phyloP scores from a whole-genome alignment of 1,140 invertebrate species.

The Philotrypesis tridentata region DNA sequence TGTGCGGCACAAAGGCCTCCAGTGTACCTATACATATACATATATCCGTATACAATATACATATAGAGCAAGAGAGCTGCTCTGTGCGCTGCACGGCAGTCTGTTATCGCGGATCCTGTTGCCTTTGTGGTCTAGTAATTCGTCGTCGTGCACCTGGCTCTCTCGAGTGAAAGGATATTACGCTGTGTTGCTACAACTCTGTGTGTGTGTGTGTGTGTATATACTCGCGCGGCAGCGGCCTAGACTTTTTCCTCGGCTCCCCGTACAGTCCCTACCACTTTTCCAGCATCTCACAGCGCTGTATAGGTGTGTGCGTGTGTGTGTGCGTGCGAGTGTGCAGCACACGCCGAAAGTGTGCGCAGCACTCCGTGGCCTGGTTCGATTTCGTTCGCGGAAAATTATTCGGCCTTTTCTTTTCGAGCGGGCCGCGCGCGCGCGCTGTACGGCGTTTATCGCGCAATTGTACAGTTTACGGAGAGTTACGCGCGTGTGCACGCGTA shows the following conservation, averaged over 20 bases:
- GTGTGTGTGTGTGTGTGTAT: too few species aligned
- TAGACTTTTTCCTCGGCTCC: not conserved
- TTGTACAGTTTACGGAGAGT: too few species aligned
- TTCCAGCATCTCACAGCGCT: too few species aligned
- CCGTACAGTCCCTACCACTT: not conserved
- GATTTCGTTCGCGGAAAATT: not conserved
- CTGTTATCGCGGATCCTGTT: not conserved
- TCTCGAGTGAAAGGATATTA: conserved; percentile 34
- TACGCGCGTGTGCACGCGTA: too few species aligned
- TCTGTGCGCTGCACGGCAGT: too few species aligned
- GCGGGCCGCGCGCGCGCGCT: too few species aligned
- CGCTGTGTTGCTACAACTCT: not conserved
- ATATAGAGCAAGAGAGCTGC: too few species aligned
- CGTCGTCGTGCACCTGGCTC: not conserved
- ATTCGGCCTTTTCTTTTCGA: not conserved
- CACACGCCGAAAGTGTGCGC: not conserved
- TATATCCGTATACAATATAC: too few species aligned
- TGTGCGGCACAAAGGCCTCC: not conserved
- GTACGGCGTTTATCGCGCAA: too few species aligned
- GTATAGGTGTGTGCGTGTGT: too few species aligned
- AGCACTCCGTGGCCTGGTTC: not conserved
- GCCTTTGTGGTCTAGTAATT: conserved; percentile 18
- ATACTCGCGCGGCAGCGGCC: too few species aligned
- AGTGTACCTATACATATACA: not conserved
- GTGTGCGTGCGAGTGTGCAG: too few species aligned